Evolutionary conservation across 2,113 vertebrate genomes (phyloP).

Genomic region (Apodemus sylvaticus): DNA sequence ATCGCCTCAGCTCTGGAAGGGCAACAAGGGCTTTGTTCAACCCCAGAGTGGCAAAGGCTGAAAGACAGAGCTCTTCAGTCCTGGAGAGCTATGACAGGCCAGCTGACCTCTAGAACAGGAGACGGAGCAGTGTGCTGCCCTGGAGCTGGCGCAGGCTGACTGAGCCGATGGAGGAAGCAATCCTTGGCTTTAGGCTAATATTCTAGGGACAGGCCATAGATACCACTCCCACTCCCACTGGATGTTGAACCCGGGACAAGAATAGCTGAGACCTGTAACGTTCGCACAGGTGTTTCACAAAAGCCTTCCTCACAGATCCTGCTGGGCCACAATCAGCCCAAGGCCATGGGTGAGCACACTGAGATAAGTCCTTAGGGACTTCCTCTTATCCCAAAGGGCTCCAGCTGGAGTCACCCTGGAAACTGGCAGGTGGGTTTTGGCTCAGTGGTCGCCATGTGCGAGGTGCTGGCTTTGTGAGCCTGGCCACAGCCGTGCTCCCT

Average conservation of each 20-base stretch:
- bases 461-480: not conserved
- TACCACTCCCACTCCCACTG: not conserved
- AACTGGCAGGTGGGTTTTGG: not conserved
- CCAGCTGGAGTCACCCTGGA: not conserved
- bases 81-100: not conserved
- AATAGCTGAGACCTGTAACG: not conserved
- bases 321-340: not conserved
- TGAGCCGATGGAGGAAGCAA: not conserved
- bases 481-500: not conserved
- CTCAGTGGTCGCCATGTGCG: not conserved
- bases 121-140: not conserved
- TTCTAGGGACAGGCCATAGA: fast-evolving
- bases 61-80: not conserved
- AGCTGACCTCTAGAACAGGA: fast-evolving
- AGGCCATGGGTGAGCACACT: not conserved
- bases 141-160: not conserved
- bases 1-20: not conserved
- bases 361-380: not conserved
- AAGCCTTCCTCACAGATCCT: not conserved
- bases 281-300: not conserved
- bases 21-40: not conserved
- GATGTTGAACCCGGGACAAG: not conserved
- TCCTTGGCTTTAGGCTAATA: not conserved
- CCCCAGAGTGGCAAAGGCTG: not conserved
- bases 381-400: not conserved